A percentile compares a stretch with the other conserved stretches of the same genome.
phyloP scores from a whole-genome alignment of 2,113 vertebrate species.

The Uria lomvia region DNA sequence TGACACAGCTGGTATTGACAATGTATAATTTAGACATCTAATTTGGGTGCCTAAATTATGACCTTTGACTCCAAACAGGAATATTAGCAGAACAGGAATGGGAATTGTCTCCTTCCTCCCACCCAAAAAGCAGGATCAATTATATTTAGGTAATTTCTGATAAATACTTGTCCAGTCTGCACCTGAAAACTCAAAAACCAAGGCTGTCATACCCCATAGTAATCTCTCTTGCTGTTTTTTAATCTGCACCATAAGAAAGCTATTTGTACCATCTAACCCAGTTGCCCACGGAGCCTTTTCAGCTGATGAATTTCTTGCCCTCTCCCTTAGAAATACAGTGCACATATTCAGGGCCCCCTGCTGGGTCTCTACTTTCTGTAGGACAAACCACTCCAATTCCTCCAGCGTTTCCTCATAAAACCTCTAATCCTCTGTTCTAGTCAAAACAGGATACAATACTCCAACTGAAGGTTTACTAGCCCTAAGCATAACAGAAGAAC shows the following conservation, averaged over 20 bases:
- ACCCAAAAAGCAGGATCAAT: not conserved
- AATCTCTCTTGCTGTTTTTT: not conserved
- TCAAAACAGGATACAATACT: not conserved
- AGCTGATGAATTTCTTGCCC: not conserved
- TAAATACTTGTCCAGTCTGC: not conserved
- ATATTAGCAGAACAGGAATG: not conserved
- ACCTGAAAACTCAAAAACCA: not conserved
- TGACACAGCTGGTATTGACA: not conserved
- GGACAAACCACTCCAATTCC: not conserved
- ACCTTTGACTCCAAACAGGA: not conserved
- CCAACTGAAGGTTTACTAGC: not conserved
- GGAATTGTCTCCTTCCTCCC: not conserved
- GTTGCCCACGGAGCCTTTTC: not conserved
- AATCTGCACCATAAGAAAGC: not conserved
- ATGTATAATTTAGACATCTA: not conserved
- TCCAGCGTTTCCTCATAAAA: not conserved
- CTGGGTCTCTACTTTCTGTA: not conserved
- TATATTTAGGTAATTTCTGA: not conserved
- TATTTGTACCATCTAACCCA: not conserved
- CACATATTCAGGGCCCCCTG: not conserved
- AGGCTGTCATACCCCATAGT: not conserved
- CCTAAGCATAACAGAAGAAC: not conserved
- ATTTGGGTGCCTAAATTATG: not conserved
- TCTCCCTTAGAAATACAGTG: not conserved
- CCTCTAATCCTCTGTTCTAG: not conserved